These are phyloP conservation scores for Mimachlamys varia DNA, from an alignment of 2,888 invertebrate genomes.

Conservation along the genomic window DNA sequence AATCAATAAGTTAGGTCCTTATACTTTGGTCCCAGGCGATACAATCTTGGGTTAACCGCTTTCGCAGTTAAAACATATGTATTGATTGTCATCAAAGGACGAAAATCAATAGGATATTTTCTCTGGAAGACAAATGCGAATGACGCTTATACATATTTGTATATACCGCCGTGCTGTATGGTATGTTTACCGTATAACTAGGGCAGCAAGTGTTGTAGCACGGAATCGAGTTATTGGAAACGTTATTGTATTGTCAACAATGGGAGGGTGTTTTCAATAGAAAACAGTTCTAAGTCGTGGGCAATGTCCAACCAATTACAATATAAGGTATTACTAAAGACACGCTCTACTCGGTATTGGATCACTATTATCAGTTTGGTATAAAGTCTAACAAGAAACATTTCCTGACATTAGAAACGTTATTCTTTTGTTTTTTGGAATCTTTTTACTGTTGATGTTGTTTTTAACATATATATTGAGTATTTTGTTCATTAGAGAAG, in stretches of 20 bases:
- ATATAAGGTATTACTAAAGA: too few species aligned
- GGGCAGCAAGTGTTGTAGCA: background rate
- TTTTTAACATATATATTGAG: too few species aligned
- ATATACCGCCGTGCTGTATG: background rate
- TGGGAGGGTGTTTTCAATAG: background rate
- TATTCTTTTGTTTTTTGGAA: too few species aligned
- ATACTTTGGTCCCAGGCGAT: background rate
- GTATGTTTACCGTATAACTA: background rate
- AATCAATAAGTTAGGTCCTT: background rate
- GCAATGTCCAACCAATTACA: background rate
- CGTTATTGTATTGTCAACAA: background rate
- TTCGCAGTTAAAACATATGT: background rate
- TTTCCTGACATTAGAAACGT: too few species aligned
- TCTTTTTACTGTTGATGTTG: too few species aligned
- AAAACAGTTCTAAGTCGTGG: background rate
- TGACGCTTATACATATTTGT: background rate
- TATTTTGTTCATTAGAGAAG: too few species aligned
- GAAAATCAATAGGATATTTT: background rate
- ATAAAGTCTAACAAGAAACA: too few species aligned
- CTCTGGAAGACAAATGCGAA: background rate
- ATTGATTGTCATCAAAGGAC: background rate
- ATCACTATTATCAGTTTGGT: too few species aligned
- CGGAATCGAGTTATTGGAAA: background rate
- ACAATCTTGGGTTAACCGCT: background rate
- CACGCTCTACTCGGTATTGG: too few species aligned